Base-by-base conservation (phyloP, 1,140 invertebrate species). In the Leptinotarsa lineolata region DNA sequence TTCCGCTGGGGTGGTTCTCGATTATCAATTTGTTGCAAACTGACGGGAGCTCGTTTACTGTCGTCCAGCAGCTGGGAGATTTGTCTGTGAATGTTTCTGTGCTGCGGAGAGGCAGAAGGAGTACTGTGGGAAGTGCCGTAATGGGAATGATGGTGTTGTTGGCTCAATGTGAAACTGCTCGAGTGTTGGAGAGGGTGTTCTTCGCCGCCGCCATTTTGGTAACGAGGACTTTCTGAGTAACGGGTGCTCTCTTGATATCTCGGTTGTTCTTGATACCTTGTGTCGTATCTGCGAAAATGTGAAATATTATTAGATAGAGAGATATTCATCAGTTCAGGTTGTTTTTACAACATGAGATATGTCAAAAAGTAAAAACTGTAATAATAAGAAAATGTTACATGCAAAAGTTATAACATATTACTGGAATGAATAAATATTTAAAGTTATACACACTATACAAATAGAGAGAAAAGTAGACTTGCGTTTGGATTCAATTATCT, bases 51-150 rank as follows among this genome's bases (percentile, higher is more conserved):
- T 39, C 78, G 72, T 58, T 77, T 77, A 54, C 74, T 69, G 24
- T 81, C 80, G 46, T 84, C 81, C 73, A 84, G 76, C 65, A 84
- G 70, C 67, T 85, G 83, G n/a, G 83, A 83, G n/a, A 84, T 83
- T 75, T 84, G 81, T 67, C 82, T 72, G 74, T 84, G 83, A 13
- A 83, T 76, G 61, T 81, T 82, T 44, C 80, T 75, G 72, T 84
- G 83, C 75, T 84, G 83, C 16, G 83, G 83, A n/a, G 82, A 84
- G 15, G 82, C 81, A 3, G 81, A 82, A 77, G 86, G 73, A 74
- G 85, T 82, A 81, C 85, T 64, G 78, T 85, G 65, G 11, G 81
- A 80, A 18, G 85, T 82, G 48, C 83, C 85, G 48, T 84, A 86
- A n/a, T 83, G 80, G 13, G 60, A 15, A 6, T 84, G 81, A 66